Percentiles rank a stretch among this genome's conserved stretches.
Evolutionary conservation across 1,140 invertebrate genomes (phyloP).

Genomic region (Nixonia krombeini): DNA sequence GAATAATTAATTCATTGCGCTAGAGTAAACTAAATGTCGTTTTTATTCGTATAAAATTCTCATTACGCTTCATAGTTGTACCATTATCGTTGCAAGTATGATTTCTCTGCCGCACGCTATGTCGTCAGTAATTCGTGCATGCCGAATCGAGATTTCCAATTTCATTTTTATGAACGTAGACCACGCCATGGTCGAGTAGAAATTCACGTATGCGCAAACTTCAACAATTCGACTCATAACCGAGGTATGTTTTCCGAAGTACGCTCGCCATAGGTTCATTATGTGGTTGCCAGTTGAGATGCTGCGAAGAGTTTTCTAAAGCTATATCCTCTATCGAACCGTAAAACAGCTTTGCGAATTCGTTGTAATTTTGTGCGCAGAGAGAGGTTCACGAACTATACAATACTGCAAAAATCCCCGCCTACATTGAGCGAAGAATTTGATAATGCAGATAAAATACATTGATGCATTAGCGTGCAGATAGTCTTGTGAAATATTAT

Average conservation of each 20-base stretch:
- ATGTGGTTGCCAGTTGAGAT: too few species aligned
- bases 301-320: background rate
- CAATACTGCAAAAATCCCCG: too few species aligned
- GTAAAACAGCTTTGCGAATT: too few species aligned
- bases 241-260: background rate
- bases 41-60: too few species aligned
- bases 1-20: too few species aligned
- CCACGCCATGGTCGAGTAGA: constrained; percentile 13
- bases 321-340: background rate
- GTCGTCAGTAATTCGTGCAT: constrained; percentile 25
- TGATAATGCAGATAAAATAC: background rate
- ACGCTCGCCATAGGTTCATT: background rate
- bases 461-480: background rate
- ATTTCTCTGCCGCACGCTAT: constrained; percentile 13
- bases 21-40: too few species aligned
- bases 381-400: too few species aligned
- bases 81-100: constrained; percentile 19
- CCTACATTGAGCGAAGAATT: background rate
- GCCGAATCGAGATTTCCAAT: constrained; percentile 31
- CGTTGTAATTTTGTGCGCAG: too few species aligned
- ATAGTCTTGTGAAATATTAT: background rate
- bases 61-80: too few species aligned
- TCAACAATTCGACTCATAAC: constrained; percentile 5
- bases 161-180: constrained; percentile 26
- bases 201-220: constrained; percentile 12